These are phyloP conservation scores for Limnodromus scolopaceus DNA, from an alignment of 2,797 vertebrate species.

Conservation along the genomic window DNA sequence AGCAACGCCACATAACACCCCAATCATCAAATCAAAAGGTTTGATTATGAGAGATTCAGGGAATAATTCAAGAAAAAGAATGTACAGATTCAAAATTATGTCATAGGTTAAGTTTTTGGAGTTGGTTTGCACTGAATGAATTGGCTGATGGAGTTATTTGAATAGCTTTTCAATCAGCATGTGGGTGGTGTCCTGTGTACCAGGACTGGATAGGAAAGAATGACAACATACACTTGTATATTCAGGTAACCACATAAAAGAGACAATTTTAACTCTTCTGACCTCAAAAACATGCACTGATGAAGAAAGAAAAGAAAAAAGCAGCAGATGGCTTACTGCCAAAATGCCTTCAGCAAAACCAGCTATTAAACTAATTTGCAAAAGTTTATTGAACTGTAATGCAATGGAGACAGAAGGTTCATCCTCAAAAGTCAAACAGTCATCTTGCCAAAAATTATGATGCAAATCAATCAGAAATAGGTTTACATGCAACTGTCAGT, in stretches of 20 bases:
- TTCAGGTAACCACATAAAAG: neutral
- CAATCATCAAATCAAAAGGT: neutral
- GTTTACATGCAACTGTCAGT: neutral
- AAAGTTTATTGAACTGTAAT: neutral
- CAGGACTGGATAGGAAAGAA: neutral
- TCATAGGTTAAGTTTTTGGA: neutral
- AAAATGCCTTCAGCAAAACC: neutral
- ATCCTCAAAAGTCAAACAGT: neutral
- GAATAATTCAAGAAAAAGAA: constrained; percentile 27
- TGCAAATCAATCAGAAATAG: neutral
- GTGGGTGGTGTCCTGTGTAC: neutral
- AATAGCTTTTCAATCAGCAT: neutral
- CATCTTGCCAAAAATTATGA: neutral
- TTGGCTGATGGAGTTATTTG: neutral
- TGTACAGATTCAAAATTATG: neutral
- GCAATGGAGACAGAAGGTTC: neutral
- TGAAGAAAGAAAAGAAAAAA: neutral
- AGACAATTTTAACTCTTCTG: neutral
- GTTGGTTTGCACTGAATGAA: neutral
- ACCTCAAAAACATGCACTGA: neutral
- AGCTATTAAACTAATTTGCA: neutral
- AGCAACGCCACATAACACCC: neutral
- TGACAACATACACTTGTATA: neutral
- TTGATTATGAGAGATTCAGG: neutral
- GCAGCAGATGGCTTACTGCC: neutral